Evolutionary conservation across 2,797 vertebrate species (phyloP).

Genomic region (Gymnothorax reevesii): DNA sequence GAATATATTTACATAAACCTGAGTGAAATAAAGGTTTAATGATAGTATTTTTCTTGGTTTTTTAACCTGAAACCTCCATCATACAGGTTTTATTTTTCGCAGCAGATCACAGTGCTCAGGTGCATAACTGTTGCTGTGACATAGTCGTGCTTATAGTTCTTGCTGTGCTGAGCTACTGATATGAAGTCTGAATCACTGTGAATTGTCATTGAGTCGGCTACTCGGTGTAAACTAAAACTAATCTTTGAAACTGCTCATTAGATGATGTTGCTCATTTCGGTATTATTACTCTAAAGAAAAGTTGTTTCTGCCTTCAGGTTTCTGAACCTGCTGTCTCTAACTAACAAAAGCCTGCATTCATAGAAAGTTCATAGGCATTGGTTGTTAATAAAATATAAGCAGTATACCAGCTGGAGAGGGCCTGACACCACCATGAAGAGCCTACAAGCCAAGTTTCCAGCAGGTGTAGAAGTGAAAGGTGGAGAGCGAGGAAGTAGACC

Average conservation of each 20-base stretch:
- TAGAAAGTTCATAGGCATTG: background rate
- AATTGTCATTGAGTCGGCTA: background rate
- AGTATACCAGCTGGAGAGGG: constrained; percentile 16
- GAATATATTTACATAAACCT: background rate
- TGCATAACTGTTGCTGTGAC: background rate
- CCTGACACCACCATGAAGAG: background rate
- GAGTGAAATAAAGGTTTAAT: no score
- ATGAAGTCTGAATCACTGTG: background rate
- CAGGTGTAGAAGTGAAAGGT: background rate
- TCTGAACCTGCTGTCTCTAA: background rate
- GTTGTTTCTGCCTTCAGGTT: background rate
- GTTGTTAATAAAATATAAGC: constrained; percentile 5
- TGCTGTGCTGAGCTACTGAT: background rate
- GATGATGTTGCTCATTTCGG: no score
- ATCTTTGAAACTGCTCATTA: background rate
- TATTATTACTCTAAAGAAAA: background rate
- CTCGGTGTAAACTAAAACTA: background rate
- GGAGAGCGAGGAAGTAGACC: background rate
- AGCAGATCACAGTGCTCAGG: background rate
- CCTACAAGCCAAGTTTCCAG: background rate
- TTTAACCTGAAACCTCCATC: background rate
- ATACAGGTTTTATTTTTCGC: background rate
- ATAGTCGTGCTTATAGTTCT: no score
- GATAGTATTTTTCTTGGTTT: background rate
- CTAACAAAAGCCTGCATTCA: background rate